These are phyloP conservation scores for Kuschelorhynchus macadamiae DNA, from an alignment of 2,888 invertebrate genomes.

Conservation along the genomic window DNA sequence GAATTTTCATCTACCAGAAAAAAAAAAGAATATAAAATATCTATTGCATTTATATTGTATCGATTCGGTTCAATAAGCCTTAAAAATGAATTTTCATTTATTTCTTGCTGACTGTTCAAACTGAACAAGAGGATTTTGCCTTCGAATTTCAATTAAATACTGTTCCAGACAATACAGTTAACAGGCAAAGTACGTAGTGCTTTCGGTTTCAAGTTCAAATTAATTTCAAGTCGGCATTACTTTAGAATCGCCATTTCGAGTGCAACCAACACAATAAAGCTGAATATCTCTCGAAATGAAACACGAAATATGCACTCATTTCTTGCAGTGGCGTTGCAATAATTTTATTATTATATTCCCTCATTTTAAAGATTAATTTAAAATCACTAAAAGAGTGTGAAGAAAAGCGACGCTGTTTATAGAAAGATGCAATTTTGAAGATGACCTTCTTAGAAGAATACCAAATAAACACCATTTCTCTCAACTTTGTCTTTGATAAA, in stretches of 20 bases:
- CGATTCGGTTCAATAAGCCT: no score
- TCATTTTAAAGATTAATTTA: no score
- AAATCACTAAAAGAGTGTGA: no score
- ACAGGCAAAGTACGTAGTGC: conserved; percentile 20
- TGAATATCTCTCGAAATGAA: conserved; percentile 27
- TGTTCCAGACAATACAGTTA: conserved; percentile 9
- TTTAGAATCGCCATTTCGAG: conserved; percentile 22
- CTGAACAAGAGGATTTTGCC: conserved; percentile 17
- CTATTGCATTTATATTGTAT: no score
- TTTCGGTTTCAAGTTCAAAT: conserved; percentile 26
- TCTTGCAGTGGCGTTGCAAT: conserved; percentile 1
- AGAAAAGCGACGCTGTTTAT: no score
- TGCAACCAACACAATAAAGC: conserved; percentile 22
- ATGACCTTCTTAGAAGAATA: no score
- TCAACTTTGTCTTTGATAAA: no score
- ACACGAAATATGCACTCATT: conserved; percentile 15
- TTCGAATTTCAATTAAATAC: conserved; percentile 18
- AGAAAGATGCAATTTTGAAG: no score
- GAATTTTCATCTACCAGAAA: no score
- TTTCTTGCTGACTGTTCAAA: background rate
- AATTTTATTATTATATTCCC: background rate
- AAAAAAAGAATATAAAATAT: no score
- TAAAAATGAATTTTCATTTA: no score
- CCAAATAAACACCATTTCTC: no score
- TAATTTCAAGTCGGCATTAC: conserved; percentile 30